phyloP scores from a whole-genome alignment of 1,140 invertebrate species.

The Vanessa tameamea region DNA sequence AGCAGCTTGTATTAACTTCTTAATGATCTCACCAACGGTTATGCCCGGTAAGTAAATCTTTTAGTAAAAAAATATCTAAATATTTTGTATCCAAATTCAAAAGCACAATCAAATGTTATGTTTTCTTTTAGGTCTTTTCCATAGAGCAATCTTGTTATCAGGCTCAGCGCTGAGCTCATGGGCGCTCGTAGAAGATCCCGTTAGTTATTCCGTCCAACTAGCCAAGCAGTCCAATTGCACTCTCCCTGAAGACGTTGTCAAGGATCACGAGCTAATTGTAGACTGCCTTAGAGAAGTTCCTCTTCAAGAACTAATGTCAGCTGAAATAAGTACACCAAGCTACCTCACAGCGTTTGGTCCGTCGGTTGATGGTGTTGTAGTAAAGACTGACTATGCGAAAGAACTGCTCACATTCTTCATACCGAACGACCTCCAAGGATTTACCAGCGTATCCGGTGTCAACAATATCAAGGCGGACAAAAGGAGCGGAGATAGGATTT shows the following conservation, averaged over 20 bases:
- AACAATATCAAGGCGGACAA: constrained; percentile 83
- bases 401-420: constrained; percentile 84
- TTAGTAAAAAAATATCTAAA: neutral
- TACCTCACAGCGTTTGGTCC: constrained; percentile 92
- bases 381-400: constrained; percentile 89
- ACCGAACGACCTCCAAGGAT: constrained; percentile 57
- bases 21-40: constrained; percentile 96
- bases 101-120: neutral
- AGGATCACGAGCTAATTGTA: constrained; percentile 90
- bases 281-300: constrained; percentile 90
- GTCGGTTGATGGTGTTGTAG: constrained; percentile 92
- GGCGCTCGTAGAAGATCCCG: constrained; percentile 95
- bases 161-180: constrained; percentile 96
- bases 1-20: constrained; percentile 96
- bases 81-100: neutral
- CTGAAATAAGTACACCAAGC: constrained; percentile 90
- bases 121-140: constrained; percentile 87
- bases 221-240: constrained; percentile 93
- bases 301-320: constrained; percentile 88
- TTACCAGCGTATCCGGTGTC: constrained; percentile 65
- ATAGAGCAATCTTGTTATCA: constrained; percentile 93
- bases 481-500: constrained; percentile 79
- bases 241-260: constrained; percentile 87
- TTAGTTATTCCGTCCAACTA: constrained; percentile 91
- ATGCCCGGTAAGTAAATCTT: constrained; percentile 85